Evolutionary conservation across 2,888 invertebrate species (phyloP).

Genomic region (Luffia ferchaultella): DNA sequence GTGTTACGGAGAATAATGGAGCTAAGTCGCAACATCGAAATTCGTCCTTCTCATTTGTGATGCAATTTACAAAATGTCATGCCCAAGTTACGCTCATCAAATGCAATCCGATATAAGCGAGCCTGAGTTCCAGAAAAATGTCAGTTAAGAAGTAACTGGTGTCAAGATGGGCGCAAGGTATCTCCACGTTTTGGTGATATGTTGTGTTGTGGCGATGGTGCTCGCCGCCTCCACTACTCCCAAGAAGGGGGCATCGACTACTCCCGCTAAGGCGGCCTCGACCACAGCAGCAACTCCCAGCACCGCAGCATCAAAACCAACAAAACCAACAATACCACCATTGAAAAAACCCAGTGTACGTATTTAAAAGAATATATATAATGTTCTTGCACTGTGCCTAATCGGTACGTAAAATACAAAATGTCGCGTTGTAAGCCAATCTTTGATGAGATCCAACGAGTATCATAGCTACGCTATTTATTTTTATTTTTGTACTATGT

Average conservation of each 20-base stretch:
- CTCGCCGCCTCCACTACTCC: not conserved
- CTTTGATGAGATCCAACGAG: too few species aligned
- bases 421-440: too few species aligned
- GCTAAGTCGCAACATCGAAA: not conserved
- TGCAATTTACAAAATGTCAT: not conserved
- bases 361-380: not conserved
- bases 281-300: not conserved
- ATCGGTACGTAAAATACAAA: too few species aligned
- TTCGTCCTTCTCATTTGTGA: not conserved
- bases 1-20: not conserved
- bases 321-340: not conserved
- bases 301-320: not conserved
- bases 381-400: not conserved
- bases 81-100: not conserved
- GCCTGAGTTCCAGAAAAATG: not conserved
- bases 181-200: not conserved
- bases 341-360: not conserved
- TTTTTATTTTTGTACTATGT: too few species aligned
- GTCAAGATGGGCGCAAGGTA: not conserved
- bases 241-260: not conserved
- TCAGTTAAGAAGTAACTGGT: too few species aligned
- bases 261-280: not conserved
- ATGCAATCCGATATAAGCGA: not conserved
- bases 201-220: not conserved
- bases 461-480: too few species aligned